Percentiles rank a stretch among this genome's conserved stretches.
These are phyloP conservation scores for Spizaetus ornatus DNA, from an alignment of 2,113 vertebrate species.

Conservation along the genomic window DNA sequence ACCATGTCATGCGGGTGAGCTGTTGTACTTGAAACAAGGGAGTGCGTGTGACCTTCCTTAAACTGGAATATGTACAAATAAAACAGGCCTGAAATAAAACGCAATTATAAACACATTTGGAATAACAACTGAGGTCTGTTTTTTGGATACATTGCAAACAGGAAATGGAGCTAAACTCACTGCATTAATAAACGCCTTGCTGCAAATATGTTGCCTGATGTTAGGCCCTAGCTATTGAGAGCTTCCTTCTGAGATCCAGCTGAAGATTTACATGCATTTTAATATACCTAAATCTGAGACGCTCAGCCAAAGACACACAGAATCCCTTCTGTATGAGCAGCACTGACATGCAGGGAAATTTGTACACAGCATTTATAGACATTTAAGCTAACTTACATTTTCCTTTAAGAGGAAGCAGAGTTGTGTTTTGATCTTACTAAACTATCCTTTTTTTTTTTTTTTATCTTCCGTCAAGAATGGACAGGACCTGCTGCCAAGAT, in stretches of 20 bases:
- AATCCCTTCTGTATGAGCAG: background rate
- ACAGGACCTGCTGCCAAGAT: background rate
- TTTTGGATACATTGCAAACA: background rate
- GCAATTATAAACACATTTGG: slow-evolving; percentile 15
- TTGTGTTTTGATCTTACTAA: background rate
- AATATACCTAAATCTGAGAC: background rate
- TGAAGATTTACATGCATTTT: background rate
- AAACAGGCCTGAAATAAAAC: slow-evolving; percentile 18
- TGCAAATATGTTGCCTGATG: background rate
- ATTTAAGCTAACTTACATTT: background rate
- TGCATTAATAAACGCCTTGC: background rate
- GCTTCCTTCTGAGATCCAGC: background rate
- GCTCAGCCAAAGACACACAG: background rate
- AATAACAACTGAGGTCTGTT: background rate
- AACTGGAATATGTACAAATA: background rate
- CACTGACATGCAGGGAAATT: background rate
- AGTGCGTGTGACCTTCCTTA: background rate
- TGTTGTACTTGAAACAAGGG: background rate
- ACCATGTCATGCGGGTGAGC: fast-evolving
- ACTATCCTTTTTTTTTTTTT: no score
- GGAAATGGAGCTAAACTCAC: slow-evolving; percentile 21
- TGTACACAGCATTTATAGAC: background rate
- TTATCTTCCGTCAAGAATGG: background rate
- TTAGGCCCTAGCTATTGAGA: background rate
- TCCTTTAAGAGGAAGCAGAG: background rate